These are phyloP conservation scores for Laterallus jamaicensis DNA, from an alignment of 2,113 vertebrate genomes.

Conservation along the genomic window DNA sequence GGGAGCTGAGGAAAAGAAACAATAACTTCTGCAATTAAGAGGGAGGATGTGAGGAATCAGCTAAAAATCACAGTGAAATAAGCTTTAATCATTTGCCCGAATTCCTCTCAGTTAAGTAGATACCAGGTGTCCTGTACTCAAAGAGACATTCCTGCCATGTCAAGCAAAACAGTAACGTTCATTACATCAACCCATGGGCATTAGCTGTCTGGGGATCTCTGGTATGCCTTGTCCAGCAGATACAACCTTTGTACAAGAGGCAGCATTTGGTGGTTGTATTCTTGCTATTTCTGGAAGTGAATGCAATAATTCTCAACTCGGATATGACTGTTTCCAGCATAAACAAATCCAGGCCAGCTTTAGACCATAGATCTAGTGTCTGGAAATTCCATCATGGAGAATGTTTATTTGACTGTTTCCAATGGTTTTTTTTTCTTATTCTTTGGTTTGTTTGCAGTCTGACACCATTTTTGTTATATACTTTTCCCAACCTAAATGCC, in stretches of 20 bases:
- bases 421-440: neutral
- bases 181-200: neutral
- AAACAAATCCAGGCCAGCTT: constrained; percentile 48
- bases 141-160: neutral
- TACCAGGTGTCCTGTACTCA: neutral
- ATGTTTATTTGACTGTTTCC: constrained; percentile 36
- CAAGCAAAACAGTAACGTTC: neutral
- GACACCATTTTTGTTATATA: neutral
- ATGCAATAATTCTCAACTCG: constrained; percentile 16
- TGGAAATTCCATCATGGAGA: constrained; percentile 45
- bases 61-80: neutral
- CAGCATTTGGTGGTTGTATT: neutral
- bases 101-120: neutral
- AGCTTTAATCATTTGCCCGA: neutral
- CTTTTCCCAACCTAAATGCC: neutral
- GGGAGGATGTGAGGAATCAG: neutral
- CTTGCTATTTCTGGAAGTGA: constrained; percentile 51
- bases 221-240: neutral
- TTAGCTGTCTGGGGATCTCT: neutral
- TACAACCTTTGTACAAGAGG: neutral
- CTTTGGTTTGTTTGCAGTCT: constrained; percentile 30
- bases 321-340: constrained; percentile 54
- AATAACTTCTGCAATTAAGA: neutral
- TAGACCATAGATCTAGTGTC: neutral
- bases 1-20: neutral